Evolutionary conservation across 2,888 invertebrate genomes (phyloP).

Genomic region (Rhaphigaster nebulosa): DNA sequence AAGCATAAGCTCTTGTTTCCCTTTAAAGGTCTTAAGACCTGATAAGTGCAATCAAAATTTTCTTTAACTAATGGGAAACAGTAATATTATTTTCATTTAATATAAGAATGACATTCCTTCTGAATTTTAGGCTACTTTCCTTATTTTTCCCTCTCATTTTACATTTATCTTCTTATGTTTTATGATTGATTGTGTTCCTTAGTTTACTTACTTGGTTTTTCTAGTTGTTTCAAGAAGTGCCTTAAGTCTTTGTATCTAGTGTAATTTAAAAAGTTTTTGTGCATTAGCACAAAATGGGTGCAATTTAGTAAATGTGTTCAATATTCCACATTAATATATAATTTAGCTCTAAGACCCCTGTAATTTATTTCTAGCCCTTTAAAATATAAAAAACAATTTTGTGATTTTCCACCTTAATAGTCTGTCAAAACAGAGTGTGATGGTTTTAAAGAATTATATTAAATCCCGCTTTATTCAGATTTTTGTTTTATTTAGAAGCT

Average conservation of each 20-base stretch:
- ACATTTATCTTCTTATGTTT: constrained; percentile 37
- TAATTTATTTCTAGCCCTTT: constrained; percentile 60
- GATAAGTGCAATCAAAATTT: constrained; percentile 59
- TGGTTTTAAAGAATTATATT: constrained; percentile 51
- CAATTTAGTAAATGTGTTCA: constrained; percentile 62
- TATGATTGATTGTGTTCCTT: constrained; percentile 53
- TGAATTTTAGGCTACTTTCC: constrained; percentile 35
- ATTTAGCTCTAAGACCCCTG: constrained; percentile 59
- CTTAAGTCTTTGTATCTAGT: constrained; percentile 58
- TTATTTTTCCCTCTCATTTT: constrained; percentile 13
- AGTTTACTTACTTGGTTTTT: constrained; percentile 43
- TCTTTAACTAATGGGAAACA: constrained; percentile 48
- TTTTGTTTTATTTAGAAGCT: constrained; percentile 57
- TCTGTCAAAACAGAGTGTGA: constrained; percentile 59
- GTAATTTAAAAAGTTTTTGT: constrained; percentile 55
- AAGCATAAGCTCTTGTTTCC: constrained; percentile 54
- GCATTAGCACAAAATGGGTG: constrained; percentile 59
- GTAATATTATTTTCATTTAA: constrained; percentile 43
- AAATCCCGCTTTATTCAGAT: constrained; percentile 52
- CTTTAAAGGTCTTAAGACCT: constrained; percentile 51
- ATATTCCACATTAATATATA: constrained; percentile 60
- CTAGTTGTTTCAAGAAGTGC: constrained; percentile 58
- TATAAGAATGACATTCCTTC: constrained; percentile 42
- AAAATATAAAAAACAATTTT: constrained; percentile 54
- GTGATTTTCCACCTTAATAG: constrained; percentile 61